Base-by-base conservation (phyloP, 1,140 invertebrate genomes). In the Achatina immaculata region DNA sequence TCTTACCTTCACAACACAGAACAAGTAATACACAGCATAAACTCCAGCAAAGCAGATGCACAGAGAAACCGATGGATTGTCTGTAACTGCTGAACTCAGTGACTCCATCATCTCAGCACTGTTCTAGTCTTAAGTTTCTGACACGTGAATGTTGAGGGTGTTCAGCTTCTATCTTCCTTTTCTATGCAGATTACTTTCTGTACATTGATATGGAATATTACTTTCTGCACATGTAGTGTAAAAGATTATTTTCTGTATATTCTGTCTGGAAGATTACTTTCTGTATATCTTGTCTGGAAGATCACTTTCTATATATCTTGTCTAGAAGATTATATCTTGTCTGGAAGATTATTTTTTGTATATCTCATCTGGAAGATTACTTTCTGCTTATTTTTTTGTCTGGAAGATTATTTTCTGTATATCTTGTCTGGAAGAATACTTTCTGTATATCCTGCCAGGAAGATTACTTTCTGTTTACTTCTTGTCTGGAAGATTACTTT, bases 1-100 rank as follows among this genome's bases (percentile, higher is more conserved):
- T 1, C 72, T 74, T 55, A 74, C 72, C 72, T 55, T 74, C 3
- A 28, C 72, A 51, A 74, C 72, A 74, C 28, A 74, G 28, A 74
- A 11, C 6, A 74, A 36, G 34, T 74, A 74, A 45, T 74, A 74
- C 31, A 45, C 28, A 9, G 72, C 42, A 55, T 74, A 74, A n/a
- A 74, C 43, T 7, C 28, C 6, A 21, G 36, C 68, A 71, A 71
- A 71, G 43, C 72, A 48, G 42, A 74, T 28, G 34, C 6, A 48
- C 45, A 74, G 31, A 6, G 45, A 19, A 19, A 51, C 42, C 1
- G 34, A 36, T 24, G 72, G 72, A 9, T 19, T 43, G 0, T 74
- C 68, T 28, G 42, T n/a, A 2, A 71, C 24, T 45, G 36, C 42
- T 31, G 28, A 62, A 4, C 6, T 28, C 2, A 62, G 7, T 7